Percentiles rank a stretch among this genome's conserved stretches.
phyloP scores from a whole-genome alignment of 2,797 vertebrate species.

The Anisognathus igniventris region DNA sequence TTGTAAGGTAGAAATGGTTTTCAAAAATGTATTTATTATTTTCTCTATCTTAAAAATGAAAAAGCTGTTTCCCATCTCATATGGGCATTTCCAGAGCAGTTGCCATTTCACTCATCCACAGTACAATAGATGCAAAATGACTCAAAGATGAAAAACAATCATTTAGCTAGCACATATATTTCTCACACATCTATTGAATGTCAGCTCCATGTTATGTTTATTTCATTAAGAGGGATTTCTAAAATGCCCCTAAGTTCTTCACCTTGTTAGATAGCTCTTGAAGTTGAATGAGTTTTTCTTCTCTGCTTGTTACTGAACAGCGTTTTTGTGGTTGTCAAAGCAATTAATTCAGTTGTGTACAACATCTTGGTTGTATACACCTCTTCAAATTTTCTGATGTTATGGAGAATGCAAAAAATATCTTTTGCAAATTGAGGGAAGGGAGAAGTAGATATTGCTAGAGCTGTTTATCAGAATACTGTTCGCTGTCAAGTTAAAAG shows the following conservation, averaged over 20 bases:
- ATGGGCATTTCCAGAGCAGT: background rate
- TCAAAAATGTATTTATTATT: background rate
- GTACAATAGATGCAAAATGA: background rate
- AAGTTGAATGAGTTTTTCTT: background rate
- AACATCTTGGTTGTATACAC: background rate
- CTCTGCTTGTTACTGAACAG: background rate
- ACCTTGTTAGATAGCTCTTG: background rate
- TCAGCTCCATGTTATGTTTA: background rate
- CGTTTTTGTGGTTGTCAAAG: background rate
- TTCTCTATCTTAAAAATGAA: background rate
- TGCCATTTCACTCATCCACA: background rate
- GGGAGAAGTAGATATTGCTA: background rate
- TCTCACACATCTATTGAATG: background rate
- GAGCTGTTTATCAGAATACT: background rate
- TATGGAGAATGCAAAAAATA: background rate
- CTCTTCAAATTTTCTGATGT: background rate
- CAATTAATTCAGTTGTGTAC: background rate
- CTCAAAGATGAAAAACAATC: background rate
- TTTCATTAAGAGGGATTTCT: background rate
- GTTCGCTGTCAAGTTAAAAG: background rate
- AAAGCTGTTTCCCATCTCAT: background rate
- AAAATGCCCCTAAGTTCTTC: background rate
- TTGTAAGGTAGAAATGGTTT: background rate
- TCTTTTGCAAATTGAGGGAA: background rate
- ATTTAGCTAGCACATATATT: background rate